Percentiles rank a stretch among this genome's conserved stretches.
phyloP scores from a whole-genome alignment of 2,888 invertebrate species.

The Trissoscelio sp. region DNA sequence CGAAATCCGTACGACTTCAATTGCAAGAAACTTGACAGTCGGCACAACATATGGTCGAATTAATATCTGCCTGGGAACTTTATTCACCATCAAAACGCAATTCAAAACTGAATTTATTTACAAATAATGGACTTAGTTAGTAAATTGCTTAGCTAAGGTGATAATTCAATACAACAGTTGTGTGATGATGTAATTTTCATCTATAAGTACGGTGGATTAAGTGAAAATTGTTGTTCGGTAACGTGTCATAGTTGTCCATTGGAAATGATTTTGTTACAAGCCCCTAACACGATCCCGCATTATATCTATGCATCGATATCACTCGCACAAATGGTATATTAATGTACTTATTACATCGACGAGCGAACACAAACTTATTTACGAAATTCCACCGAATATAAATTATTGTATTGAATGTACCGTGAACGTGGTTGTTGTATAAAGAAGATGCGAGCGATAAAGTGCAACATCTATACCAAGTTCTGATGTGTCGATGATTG shows the following conservation, averaged over 20 bases:
- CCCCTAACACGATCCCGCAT: neutral
- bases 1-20: constrained; percentile 47
- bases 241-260: constrained; percentile 40
- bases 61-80: constrained; percentile 37
- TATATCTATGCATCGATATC: constrained; percentile 1
- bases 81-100: constrained; percentile 33
- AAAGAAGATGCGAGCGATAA: constrained; percentile 22
- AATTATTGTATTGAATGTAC: constrained; percentile 19
- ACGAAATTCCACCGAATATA: constrained; percentile 29
- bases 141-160: constrained; percentile 31
- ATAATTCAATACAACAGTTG: constrained; percentile 31
- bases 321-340: constrained; percentile 27
- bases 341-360: constrained; percentile 21
- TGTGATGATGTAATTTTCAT: constrained; percentile 31
- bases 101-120: constrained; percentile 34
- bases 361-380: constrained; percentile 14
- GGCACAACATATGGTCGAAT: constrained; percentile 38
- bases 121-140: constrained; percentile 35
- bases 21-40: constrained; percentile 47
- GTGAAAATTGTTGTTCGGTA: constrained; percentile 37
- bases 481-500: constrained; percentile 35
- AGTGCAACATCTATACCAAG: constrained; percentile 8
- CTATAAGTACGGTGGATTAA: constrained; percentile 33
- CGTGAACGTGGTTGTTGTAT: neutral
- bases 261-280: constrained; percentile 32